A percentile compares a stretch with the other conserved stretches of the same genome.
These are phyloP conservation scores for Chelonus formosanus DNA, from an alignment of 2,888 invertebrate species.

Conservation along the genomic window DNA sequence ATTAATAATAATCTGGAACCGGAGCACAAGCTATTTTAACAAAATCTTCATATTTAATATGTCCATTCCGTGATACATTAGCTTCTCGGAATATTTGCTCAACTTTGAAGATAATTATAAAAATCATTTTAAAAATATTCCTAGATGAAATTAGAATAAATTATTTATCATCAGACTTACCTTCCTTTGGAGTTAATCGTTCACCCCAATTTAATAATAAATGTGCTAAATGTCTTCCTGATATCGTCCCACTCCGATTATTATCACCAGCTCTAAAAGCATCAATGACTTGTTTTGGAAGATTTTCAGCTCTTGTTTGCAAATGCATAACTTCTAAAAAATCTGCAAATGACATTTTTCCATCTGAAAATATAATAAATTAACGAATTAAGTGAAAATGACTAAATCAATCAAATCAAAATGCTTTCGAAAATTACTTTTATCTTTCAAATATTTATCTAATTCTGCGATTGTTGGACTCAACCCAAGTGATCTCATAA, in stretches of 20 bases:
- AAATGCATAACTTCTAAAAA: constrained; percentile 95
- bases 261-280: constrained; percentile 90
- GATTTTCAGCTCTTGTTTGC: constrained; percentile 83
- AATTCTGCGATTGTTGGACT: constrained; percentile 94
- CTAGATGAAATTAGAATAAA: neutral
- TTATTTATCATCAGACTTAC: constrained; percentile 54
- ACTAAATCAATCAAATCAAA: neutral
- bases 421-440: constrained; percentile 60
- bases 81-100: constrained; percentile 93
- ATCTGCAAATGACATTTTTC: constrained; percentile 94
- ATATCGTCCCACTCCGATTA: constrained; percentile 76
- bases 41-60: constrained; percentile 89
- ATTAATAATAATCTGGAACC: constrained; percentile 89
- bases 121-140: neutral
- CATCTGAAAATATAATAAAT: constrained; percentile 67
- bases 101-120: constrained; percentile 64
- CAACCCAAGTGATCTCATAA: constrained; percentile 93
- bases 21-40: constrained; percentile 93
- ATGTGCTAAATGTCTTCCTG: constrained; percentile 84
- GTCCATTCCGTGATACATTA: constrained; percentile 81
- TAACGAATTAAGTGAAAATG: neutral
- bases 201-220: constrained; percentile 94
- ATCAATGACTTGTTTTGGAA: constrained; percentile 84
- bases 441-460: constrained; percentile 81
- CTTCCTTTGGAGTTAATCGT: constrained; percentile 74